These are phyloP conservation scores for Percina caprodes DNA, from an alignment of 2,113 vertebrate species.

Conservation along the genomic window DNA sequence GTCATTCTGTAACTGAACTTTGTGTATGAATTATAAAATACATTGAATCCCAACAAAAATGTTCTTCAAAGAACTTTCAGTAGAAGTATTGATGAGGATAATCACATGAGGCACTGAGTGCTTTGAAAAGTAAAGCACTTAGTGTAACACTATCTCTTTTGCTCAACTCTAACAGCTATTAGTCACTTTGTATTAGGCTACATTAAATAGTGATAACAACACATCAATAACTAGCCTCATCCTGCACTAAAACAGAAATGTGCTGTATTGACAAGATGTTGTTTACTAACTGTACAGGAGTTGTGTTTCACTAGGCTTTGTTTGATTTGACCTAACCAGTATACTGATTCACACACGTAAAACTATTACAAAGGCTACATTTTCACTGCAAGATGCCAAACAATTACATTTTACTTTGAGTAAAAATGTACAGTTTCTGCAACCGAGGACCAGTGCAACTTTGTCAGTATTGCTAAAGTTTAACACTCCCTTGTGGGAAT, in stretches of 20 bases:
- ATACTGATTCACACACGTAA: background rate
- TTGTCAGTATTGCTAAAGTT: background rate
- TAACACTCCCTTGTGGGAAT: slow-evolving; percentile 31
- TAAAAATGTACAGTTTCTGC: background rate
- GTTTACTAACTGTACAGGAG: slow-evolving; percentile 29
- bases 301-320: background rate
- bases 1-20: slow-evolving; percentile 34
- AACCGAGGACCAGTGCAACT: slow-evolving; percentile 5
- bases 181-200: slow-evolving; percentile 28
- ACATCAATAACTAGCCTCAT: slow-evolving; percentile 53
- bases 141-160: slow-evolving; percentile 68
- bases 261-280: slow-evolving; percentile 19
- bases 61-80: slow-evolving; percentile 49
- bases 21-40: background rate
- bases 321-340: background rate
- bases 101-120: slow-evolving; percentile 65
- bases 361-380: background rate
- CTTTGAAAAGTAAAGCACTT: slow-evolving; percentile 67
- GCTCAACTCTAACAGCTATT: slow-evolving; percentile 60
- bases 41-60: slow-evolving; percentile 41
- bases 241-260: slow-evolving; percentile 42
- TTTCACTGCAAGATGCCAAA: background rate
- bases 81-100: slow-evolving; percentile 32
- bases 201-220: slow-evolving; percentile 73
- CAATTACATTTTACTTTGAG: background rate